A percentile compares a stretch with the other conserved stretches of the same genome.
These are phyloP conservation scores for Sweltsa coloradensis DNA, from an alignment of 1,140 invertebrate genomes.

Conservation along the genomic window DNA sequence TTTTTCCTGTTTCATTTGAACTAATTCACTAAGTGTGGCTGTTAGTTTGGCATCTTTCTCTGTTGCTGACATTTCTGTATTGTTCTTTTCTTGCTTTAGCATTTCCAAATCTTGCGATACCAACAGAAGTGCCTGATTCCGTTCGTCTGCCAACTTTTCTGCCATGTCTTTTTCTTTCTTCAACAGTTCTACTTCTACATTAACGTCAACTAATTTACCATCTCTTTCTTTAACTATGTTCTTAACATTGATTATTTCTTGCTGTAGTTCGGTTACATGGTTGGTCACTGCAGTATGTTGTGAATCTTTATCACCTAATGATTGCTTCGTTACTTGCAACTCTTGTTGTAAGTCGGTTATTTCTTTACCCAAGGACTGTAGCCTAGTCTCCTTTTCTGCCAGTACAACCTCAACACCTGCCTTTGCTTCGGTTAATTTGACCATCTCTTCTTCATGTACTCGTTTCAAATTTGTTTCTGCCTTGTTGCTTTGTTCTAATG, in stretches of 20 bases:
- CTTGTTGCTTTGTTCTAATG: constrained; percentile 16
- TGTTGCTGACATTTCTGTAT: background rate
- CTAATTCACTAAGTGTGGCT: constrained; percentile 1
- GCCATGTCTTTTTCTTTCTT: background rate
- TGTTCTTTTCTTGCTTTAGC: background rate
- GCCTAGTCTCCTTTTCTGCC: constrained; percentile 11
- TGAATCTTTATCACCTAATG: constrained; percentile 18
- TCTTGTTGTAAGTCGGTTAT: background rate
- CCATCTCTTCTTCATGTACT: constrained; percentile 4
- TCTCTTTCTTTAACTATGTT: constrained; percentile 28
- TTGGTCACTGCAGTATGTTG: background rate
- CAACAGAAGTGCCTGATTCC: no score
- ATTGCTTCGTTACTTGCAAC: constrained; percentile 1
- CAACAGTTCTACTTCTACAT: constrained; percentile 15
- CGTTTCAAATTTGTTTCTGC: constrained; percentile 11
- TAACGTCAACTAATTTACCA: constrained; percentile 23
- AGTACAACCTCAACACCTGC: background rate
- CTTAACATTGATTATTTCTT: constrained; percentile 9
- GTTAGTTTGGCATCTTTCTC: constrained; percentile 8
- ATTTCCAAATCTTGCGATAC: background rate
- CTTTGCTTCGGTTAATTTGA: background rate
- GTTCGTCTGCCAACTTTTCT: background rate
- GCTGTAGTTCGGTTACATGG: background rate
- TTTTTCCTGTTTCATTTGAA: constrained; percentile 23
- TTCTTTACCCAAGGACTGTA: background rate